Percentiles rank a stretch among this genome's conserved stretches.
Evolutionary conservation across 2,888 invertebrate species (phyloP).

Genomic region (Cantharis rustica): DNA sequence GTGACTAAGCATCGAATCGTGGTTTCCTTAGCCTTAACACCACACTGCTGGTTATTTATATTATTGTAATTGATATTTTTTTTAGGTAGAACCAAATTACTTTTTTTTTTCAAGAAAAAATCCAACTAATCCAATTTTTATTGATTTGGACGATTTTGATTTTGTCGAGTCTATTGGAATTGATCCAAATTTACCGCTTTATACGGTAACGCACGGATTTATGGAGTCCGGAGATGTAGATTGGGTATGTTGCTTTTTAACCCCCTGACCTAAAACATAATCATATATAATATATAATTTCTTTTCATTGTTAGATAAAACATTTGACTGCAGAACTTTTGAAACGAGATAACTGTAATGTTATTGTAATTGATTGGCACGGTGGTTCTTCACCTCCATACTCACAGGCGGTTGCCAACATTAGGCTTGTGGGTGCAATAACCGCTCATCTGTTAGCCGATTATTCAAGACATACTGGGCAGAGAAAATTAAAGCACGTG

Average conservation of each 20-base stretch:
- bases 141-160: conserved; percentile 70
- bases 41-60: too few species aligned
- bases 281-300: background rate
- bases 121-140: conserved; percentile 60
- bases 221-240: conserved; percentile 79
- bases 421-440: conserved; percentile 82
- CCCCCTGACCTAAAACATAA: background rate
- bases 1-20: too few species aligned
- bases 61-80: background rate
- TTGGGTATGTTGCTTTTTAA: conserved; percentile 65
- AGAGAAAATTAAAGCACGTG: conserved; percentile 65
- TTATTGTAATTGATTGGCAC: conserved; percentile 85
- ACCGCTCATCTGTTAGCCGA: conserved; percentile 71
- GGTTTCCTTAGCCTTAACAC: too few species aligned
- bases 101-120: conserved; percentile 63
- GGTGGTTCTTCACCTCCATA: conserved; percentile 87
- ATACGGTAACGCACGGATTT: conserved; percentile 85
- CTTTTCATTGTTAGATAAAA: conserved; percentile 60
- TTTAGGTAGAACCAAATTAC: conserved; percentile 65
- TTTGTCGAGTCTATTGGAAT: conserved; percentile 67
- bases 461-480: conserved; percentile 53
- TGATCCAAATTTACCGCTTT: conserved; percentile 68
- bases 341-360: conserved; percentile 71
- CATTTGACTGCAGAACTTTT: conserved; percentile 75
- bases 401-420: conserved; percentile 90